A percentile compares a stretch with the other conserved stretches of the same genome.
These are phyloP conservation scores for Nycticorax nycticorax DNA, from an alignment of 2,113 vertebrate species.

Conservation along the genomic window DNA sequence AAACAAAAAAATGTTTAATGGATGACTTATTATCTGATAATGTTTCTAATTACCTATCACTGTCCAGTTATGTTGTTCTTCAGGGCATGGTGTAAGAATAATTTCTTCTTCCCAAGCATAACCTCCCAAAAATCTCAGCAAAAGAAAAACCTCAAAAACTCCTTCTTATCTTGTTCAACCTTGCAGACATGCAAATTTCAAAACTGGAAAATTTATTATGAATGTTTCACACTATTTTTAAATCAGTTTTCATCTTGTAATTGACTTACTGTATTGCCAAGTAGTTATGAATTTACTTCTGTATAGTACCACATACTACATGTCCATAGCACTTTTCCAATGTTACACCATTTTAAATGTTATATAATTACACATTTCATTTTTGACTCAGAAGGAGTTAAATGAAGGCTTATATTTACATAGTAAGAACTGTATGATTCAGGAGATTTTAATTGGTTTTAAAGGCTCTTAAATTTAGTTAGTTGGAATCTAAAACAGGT, in stretches of 20 bases:
- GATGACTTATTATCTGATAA: background rate
- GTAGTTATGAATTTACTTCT: background rate
- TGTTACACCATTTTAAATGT: background rate
- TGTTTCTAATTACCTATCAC: background rate
- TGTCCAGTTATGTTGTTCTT: background rate
- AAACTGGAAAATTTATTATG: background rate
- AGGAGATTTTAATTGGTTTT: background rate
- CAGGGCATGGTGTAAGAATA: background rate
- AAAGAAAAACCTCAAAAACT: background rate
- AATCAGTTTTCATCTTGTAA: background rate
- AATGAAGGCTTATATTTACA: background rate
- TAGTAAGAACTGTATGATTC: background rate
- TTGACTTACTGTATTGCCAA: background rate
- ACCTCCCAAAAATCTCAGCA: background rate
- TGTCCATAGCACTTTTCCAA: background rate
- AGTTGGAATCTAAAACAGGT: background rate
- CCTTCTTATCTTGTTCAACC: background rate
- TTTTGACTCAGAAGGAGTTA: background rate
- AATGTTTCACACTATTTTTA: background rate
- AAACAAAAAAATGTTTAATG: background rate
- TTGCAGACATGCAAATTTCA: background rate
- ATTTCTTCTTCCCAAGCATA: background rate
- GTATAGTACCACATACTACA: background rate
- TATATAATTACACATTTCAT: background rate
- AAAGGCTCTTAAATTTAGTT: constrained; percentile 12